A percentile compares a stretch with the other conserved stretches of the same genome.
Conservation (phyloP, 2,113 vertebrate species). For the Mola mola region DNA sequence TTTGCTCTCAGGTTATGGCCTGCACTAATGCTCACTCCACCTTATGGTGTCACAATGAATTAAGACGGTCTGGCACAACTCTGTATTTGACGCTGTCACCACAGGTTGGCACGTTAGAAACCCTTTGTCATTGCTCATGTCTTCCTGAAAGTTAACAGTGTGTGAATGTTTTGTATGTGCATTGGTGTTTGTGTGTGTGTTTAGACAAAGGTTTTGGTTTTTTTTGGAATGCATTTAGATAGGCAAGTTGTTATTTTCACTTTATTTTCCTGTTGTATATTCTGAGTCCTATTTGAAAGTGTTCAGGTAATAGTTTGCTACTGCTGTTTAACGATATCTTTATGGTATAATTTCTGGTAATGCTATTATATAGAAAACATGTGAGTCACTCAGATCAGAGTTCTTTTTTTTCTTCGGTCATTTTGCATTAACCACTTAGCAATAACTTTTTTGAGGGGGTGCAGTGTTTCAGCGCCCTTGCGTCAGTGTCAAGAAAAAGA, state of each 20-base stretch:
- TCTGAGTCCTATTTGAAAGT: constrained; percentile 32
- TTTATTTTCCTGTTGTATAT: constrained; percentile 14
- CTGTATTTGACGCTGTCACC: constrained; percentile 69
- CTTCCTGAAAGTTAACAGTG: constrained; percentile 60
- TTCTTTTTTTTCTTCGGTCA: background rate
- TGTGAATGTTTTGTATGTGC: constrained; percentile 7
- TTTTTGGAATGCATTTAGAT: constrained; percentile 70
- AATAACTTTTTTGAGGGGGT: background rate
- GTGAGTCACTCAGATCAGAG: background rate
- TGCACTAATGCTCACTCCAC: constrained; percentile 65
- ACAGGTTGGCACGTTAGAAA: constrained; percentile 64
- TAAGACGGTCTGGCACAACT: constrained; percentile 64
- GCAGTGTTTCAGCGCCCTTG: constrained; percentile 44
- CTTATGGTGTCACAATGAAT: constrained; percentile 74
- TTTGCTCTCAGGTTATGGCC: constrained; percentile 12
- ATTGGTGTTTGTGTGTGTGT: constrained; percentile 25
- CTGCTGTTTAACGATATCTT: background rate
- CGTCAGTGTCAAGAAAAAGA: constrained; percentile 33
- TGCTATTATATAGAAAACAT: background rate
- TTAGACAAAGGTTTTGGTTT: constrained; percentile 15
- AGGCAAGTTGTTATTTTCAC: constrained; percentile 55
- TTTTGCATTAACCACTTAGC: background rate
- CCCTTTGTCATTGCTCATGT: constrained; percentile 62
- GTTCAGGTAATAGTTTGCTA: constrained; percentile 37
- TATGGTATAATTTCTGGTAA: constrained; percentile 2